Percentiles rank a stretch among this genome's conserved stretches.
Conservation (phyloP, 92 coral and sea anemone genomes). For the Parazoanthus atlanticus region DNA sequence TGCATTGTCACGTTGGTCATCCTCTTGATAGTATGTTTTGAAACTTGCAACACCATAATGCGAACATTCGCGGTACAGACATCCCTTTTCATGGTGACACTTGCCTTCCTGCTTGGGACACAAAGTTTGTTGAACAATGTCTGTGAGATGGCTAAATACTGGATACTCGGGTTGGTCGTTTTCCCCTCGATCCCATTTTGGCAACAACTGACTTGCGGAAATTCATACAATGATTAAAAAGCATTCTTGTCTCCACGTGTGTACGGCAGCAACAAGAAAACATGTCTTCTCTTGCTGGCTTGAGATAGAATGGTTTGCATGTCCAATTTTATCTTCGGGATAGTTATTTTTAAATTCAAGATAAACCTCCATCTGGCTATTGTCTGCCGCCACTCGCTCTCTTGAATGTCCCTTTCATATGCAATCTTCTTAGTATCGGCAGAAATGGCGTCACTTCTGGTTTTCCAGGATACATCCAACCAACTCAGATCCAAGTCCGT, state of each 20-base stretch:
- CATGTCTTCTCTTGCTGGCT: constrained; percentile 34
- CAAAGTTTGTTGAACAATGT: constrained; percentile 29
- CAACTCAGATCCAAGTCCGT: background rate
- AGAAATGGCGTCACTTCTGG: constrained; percentile 38
- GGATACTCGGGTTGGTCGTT: background rate
- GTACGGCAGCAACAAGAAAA: constrained; percentile 3
- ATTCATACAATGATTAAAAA: constrained; percentile 46
- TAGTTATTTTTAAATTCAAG: constrained; percentile 26
- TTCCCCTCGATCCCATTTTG: background rate
- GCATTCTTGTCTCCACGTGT: constrained; percentile 59
- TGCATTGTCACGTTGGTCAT: constrained; percentile 15
- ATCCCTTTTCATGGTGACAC: constrained; percentile 5
- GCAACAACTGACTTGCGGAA: constrained; percentile 38
- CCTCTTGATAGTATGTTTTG: constrained; percentile 15
- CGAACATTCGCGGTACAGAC: constrained; percentile 20
- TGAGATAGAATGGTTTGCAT: constrained; percentile 64
- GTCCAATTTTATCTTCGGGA: constrained; percentile 53
- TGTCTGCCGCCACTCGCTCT: constrained; percentile 44
- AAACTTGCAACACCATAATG: constrained; percentile 14
- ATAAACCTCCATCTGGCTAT: constrained; percentile 49
- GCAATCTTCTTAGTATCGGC: constrained; percentile 27
- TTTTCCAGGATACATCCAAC: constrained; percentile 5
- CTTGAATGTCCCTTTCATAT: constrained; percentile 13
- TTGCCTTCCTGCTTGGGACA: constrained; percentile 24
- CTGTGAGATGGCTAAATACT: constrained; percentile 9